Percentiles rank a stretch among this genome's conserved stretches.
These are phyloP conservation scores for Halcyon senegalensis DNA, from an alignment of 2,113 vertebrate genomes.

Conservation along the genomic window DNA sequence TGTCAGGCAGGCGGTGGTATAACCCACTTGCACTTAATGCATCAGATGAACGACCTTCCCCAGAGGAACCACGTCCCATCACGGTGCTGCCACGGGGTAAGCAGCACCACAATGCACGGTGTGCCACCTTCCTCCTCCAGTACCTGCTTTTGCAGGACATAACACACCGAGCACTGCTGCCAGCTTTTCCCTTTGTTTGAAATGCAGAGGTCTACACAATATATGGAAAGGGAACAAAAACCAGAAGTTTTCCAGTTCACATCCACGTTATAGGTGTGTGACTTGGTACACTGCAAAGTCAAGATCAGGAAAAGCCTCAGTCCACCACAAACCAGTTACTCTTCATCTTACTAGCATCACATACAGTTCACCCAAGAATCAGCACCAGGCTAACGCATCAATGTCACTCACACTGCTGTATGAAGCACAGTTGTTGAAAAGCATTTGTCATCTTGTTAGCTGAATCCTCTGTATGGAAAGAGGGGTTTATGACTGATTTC, in stretches of 20 bases:
- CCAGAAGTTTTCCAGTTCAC: neutral
- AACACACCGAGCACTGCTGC: neutral
- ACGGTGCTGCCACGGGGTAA: neutral
- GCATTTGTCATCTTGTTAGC: neutral
- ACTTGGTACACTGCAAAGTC: neutral
- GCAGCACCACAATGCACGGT: accelerated
- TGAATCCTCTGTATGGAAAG: neutral
- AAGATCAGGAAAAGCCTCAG: neutral
- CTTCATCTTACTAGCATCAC: neutral
- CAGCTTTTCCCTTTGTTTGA: neutral
- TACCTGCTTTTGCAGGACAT: neutral
- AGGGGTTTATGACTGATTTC: neutral
- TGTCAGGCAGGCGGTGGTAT: neutral
- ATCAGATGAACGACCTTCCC: neutral
- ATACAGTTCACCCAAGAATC: neutral
- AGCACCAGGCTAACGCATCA: neutral
- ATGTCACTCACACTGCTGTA: neutral
- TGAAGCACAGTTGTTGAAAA: neutral
- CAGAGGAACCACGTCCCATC: accelerated
- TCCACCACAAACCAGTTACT: neutral
- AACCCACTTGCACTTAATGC: neutral
- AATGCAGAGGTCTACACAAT: neutral
- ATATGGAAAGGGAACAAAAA: neutral
- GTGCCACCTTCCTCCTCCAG: neutral
- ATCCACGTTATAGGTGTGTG: neutral